Conservation (phyloP, 2,113 vertebrate species). For the Strigops habroptila region DNA sequence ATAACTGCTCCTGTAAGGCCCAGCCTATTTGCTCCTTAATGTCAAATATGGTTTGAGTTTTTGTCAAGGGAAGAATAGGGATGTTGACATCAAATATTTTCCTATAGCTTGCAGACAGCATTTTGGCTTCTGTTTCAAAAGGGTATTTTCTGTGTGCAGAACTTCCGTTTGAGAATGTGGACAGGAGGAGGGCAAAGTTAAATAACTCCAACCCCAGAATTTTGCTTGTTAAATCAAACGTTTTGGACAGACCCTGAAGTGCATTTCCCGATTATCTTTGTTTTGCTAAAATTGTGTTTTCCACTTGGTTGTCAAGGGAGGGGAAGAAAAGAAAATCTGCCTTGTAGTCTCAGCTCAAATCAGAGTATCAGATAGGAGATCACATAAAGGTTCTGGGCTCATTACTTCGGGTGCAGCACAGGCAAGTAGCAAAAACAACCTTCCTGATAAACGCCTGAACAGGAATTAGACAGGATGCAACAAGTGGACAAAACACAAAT, state of each 20-base stretch:
- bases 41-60: neutral
- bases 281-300: neutral
- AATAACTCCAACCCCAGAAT: neutral
- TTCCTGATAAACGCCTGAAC: slow-evolving; percentile 21
- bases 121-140: neutral
- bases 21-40: neutral
- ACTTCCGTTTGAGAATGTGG: neutral
- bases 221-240: neutral
- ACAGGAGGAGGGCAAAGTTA: neutral
- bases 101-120: neutral
- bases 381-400: slow-evolving; percentile 5
- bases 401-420: slow-evolving; percentile 46
- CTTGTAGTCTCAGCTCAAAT: neutral
- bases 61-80: neutral
- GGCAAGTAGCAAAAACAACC: slow-evolving; percentile 42
- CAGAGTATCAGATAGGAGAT: slow-evolving; percentile 22
- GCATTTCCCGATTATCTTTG: neutral
- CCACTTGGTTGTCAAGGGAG: neutral
- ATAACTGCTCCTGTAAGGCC: neutral
- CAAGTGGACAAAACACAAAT: slow-evolving; percentile 51
- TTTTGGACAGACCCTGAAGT: neutral
- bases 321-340: neutral
- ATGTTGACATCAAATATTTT: neutral
- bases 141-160: neutral
- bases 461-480: slow-evolving; percentile 63